Percentiles rank a stretch among this genome's conserved stretches.
These are phyloP conservation scores for Pollenia angustigena DNA, from an alignment of 2,888 invertebrate genomes.

Conservation along the genomic window DNA sequence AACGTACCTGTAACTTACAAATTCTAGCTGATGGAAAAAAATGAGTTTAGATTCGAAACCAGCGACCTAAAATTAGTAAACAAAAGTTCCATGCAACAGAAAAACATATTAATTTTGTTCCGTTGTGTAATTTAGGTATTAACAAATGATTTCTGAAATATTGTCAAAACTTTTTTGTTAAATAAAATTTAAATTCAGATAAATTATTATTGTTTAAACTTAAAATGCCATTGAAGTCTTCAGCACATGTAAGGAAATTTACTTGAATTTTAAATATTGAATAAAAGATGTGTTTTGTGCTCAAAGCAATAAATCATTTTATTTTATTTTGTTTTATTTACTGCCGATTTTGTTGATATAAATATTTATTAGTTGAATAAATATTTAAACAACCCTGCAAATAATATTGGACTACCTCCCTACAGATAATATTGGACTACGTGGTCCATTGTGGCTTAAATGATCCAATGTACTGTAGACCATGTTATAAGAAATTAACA, in stretches of 20 bases:
- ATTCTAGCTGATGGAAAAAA: too few relatives aligned
- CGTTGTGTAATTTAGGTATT: neutral
- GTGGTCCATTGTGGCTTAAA: too few relatives aligned
- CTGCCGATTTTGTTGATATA: neutral
- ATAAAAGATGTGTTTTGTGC: slow-evolving; percentile 2
- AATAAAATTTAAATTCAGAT: too few relatives aligned
- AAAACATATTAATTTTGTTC: too few relatives aligned
- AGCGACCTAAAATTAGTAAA: too few relatives aligned
- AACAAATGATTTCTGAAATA: slow-evolving; percentile 20
- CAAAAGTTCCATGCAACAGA: too few relatives aligned
- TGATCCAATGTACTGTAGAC: too few relatives aligned
- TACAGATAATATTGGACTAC: too few relatives aligned
- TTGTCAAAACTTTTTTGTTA: neutral
- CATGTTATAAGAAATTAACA: too few relatives aligned
- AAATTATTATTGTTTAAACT: neutral
- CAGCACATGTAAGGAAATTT: neutral
- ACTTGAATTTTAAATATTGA: slow-evolving; percentile 18
- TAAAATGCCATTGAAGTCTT: slow-evolving; percentile 4
- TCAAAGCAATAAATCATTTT: slow-evolving; percentile 19
- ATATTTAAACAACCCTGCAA: slow-evolving; percentile 32
- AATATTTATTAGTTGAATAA: slow-evolving; percentile 32
- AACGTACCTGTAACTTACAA: too few relatives aligned
- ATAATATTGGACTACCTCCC: too few relatives aligned
- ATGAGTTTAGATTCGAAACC: too few relatives aligned
- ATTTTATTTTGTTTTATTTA: neutral